phyloP scores from a whole-genome alignment of 2,113 vertebrate species.

The Stegastes partitus region DNA sequence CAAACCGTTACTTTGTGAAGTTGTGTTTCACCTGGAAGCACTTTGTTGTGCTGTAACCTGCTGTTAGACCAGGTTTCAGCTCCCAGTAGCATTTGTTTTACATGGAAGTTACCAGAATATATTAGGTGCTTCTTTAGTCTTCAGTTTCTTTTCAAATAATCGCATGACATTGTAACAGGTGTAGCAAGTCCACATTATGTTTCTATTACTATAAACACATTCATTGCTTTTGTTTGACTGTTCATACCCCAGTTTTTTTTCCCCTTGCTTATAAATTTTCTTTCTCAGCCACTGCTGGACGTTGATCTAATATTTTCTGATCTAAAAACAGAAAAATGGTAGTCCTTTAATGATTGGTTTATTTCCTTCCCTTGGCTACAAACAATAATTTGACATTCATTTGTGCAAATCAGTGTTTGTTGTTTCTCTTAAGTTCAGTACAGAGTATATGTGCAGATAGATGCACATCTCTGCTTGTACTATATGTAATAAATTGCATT shows the following conservation, averaged over 20 bases:
- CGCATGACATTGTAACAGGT: neutral
- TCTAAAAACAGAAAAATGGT: neutral
- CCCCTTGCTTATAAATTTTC: neutral
- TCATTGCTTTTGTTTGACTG: neutral
- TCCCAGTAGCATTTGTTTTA: slow-evolving; percentile 26
- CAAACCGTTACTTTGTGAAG: slow-evolving; percentile 25
- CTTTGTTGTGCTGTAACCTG: neutral
- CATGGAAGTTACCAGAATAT: slow-evolving; percentile 5
- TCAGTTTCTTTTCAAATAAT: slow-evolving; percentile 1
- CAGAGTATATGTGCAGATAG: neutral
- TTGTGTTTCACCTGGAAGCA: neutral
- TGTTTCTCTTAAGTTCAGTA: slow-evolving; percentile 22
- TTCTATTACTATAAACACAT: neutral
- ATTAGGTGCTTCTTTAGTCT: neutral
- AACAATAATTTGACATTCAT: slow-evolving; percentile 23
- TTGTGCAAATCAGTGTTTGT: slow-evolving; percentile 16
- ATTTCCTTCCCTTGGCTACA: slow-evolving; percentile 2
- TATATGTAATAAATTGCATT: neutral
- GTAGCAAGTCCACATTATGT: neutral
- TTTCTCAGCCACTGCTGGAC: neutral
- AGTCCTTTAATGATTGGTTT: slow-evolving; percentile 11
- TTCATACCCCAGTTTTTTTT: neutral
- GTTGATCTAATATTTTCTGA: slow-evolving; percentile 10
- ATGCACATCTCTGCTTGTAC: neutral
- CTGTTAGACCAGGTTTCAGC: slow-evolving; percentile 18